These are phyloP conservation scores for Alexandromys fortis DNA, from an alignment of 2,113 vertebrate species.

Conservation along the genomic window DNA sequence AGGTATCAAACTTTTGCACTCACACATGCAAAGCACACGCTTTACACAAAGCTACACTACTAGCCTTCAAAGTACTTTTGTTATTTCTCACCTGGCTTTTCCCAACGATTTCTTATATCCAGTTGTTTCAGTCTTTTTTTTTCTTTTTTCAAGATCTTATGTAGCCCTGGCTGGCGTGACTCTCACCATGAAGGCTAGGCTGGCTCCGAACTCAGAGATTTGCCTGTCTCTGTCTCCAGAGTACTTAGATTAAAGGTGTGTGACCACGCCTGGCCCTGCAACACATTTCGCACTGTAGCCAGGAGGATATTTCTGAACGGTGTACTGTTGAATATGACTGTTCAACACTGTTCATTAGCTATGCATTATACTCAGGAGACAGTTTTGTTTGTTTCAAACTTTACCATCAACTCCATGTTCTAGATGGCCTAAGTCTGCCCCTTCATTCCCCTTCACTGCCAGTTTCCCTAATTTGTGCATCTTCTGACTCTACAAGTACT, in stretches of 20 bases:
- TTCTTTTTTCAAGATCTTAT: not conserved
- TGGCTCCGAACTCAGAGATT: not conserved
- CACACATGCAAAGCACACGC: not conserved
- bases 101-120: not conserved
- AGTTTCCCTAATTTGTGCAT: not conserved
- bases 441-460: not conserved
- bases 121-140: not conserved
- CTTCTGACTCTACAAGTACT: not conserved
- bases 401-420: not conserved
- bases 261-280: not conserved
- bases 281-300: not conserved
- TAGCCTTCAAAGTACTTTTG: not conserved
- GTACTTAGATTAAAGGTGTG: not conserved
- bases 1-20: not conserved
- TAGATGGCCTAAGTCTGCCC: not conserved
- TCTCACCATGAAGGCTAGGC: not conserved
- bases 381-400: not conserved
- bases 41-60: not conserved
- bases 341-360: not conserved
- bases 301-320: not conserved
- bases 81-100: not conserved
- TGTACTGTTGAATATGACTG: not conserved
- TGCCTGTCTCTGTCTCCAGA: not conserved
- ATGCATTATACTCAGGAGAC: not conserved
- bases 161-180: not conserved